These are phyloP conservation scores for Capra hircus DNA, from an alignment of 2,113 vertebrate genomes.

Conservation along the genomic window DNA sequence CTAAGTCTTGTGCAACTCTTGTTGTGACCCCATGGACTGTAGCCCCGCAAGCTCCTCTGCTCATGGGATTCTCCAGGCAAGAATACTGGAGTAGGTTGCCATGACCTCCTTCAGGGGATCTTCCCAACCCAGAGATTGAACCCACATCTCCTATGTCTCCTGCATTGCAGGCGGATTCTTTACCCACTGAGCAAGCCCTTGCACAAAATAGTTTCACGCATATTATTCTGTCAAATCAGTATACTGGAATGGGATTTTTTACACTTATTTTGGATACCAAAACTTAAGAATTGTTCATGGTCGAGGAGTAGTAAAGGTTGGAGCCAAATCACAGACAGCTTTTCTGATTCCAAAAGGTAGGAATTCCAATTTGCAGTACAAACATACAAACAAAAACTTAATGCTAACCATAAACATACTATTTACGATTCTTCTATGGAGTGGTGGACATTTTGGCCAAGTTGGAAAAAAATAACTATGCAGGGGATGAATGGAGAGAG, in stretches of 20 bases:
- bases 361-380: not conserved
- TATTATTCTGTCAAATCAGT: not conserved
- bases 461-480: not conserved
- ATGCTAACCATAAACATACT: not conserved
- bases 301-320: not conserved
- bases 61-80: not conserved
- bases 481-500: not conserved
- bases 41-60: not conserved
- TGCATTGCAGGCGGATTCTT: not conserved
- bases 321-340: not conserved
- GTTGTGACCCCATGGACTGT: not conserved
- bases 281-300: not conserved
- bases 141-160: fast-evolving
- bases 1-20: not conserved
- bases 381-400: not conserved
- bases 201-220: not conserved
- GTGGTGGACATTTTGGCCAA: not conserved
- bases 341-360: not conserved
- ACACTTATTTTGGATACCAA: not conserved
- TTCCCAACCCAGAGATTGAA: not conserved
- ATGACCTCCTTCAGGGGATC: not conserved
- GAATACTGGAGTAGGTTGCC: not conserved
- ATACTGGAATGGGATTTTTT: not conserved
- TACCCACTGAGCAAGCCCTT: not conserved
- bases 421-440: not conserved